Evolutionary conservation across 2,113 vertebrate species (phyloP).

Genomic region (Corydoras sp.): DNA sequence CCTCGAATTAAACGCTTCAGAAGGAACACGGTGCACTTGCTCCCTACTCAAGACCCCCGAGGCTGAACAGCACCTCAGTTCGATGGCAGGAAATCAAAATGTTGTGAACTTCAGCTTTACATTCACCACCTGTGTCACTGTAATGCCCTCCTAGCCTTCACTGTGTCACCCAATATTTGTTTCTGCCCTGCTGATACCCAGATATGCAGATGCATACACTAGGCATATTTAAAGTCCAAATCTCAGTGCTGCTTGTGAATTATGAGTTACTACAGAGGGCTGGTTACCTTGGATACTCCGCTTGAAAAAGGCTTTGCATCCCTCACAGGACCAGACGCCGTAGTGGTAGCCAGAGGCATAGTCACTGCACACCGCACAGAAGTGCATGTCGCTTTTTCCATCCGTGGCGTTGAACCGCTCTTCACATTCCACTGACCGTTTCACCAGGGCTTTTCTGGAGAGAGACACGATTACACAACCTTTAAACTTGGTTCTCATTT

Average conservation of each 20-base stretch:
- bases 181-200: no score
- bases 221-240: background rate
- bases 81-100: background rate
- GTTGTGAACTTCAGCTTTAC: no score
- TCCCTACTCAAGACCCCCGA: constrained; percentile 4
- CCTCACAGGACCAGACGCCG: constrained; percentile 96
- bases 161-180: no score
- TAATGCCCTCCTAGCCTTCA: no score
- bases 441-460: constrained; percentile 70
- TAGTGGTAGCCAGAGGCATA: constrained; percentile 99
- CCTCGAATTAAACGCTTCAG: constrained; percentile 2
- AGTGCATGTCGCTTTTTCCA: constrained; percentile 81
- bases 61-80: constrained; percentile 9
- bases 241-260: background rate
- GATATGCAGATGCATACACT: background rate
- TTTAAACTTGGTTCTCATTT: background rate
- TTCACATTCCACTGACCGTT: constrained; percentile 57
- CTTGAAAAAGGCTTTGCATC: constrained; percentile 99
- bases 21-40: constrained; percentile 20
- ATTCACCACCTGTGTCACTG: no score
- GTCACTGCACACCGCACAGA: constrained; percentile 92
- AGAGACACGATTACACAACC: constrained; percentile 2
- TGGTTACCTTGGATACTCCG: constrained; percentile 91
- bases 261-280: background rate
- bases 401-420: constrained; percentile 61